phyloP scores from a whole-genome alignment of 2,113 vertebrate genomes.

The Todiramphus chloris region DNA sequence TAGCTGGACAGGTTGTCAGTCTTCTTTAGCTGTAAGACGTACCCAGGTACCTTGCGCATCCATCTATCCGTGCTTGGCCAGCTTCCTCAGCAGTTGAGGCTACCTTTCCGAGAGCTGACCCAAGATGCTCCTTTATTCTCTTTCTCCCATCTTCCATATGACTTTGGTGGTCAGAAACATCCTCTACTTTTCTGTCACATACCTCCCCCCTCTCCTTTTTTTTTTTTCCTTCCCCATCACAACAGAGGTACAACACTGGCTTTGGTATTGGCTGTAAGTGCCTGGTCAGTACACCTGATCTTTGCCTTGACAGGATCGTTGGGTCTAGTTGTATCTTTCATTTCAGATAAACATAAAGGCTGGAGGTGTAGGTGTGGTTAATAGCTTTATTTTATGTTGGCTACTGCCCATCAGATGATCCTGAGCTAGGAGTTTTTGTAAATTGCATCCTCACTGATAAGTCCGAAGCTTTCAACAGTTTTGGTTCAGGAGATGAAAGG shows the following conservation, averaged over 20 bases:
- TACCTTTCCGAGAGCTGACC: not conserved
- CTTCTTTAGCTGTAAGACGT: not conserved
- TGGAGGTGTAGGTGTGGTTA: not conserved
- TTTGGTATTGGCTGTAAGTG: not conserved
- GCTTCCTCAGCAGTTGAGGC: not conserved
- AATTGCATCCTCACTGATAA: not conserved
- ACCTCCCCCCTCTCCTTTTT: rapidly evolving
- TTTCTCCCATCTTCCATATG: not conserved
- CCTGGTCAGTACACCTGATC: not conserved
- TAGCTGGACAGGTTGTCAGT: not conserved
- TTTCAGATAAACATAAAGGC: not conserved
- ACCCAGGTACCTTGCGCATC: rapidly evolving
- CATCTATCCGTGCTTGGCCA: not conserved
- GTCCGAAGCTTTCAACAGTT: not conserved
- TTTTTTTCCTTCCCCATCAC: not conserved
- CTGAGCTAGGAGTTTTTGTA: not conserved
- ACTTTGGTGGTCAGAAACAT: not conserved
- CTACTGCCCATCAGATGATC: not conserved
- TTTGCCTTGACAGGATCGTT: not conserved
- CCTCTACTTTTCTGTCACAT: not conserved
- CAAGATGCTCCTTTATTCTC: not conserved
- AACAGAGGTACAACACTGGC: not conserved
- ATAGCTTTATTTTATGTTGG: not conserved
- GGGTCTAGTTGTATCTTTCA: not conserved
- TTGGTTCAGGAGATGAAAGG: not conserved